Conservation (phyloP, 2,113 vertebrate genomes). For the Cephalopterus ornatus region DNA sequence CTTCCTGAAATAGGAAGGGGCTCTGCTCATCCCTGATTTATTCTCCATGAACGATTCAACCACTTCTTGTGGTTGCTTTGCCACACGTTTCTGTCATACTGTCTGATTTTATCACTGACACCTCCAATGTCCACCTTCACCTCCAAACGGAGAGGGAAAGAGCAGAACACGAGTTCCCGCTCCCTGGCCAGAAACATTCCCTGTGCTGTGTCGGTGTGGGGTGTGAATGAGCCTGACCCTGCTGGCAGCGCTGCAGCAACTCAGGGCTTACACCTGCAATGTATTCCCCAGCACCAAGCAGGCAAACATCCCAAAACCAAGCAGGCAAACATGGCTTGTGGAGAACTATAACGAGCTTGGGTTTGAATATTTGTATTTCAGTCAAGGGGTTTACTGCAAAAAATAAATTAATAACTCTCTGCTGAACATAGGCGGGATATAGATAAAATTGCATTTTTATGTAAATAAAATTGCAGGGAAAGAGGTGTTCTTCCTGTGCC, state of each 20-base stretch:
- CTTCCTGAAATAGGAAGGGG: neutral
- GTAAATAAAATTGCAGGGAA: neutral
- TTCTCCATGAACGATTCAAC: constrained; percentile 29
- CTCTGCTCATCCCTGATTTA: neutral
- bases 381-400: neutral
- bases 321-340: fast-evolving
- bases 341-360: neutral
- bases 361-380: neutral
- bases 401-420: neutral
- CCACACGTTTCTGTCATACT: neutral
- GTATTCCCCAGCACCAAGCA: neutral
- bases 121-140: neutral
- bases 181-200: neutral
- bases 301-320: neutral
- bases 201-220: fast-evolving
- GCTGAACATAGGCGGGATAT: neutral
- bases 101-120: neutral
- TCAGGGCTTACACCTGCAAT: neutral
- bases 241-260: neutral
- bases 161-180: neutral
- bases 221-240: neutral
- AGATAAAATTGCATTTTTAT: neutral
- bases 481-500: neutral
- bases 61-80: neutral
- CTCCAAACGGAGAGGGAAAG: neutral